phyloP scores from a whole-genome alignment of 2,797 vertebrate genomes.

The Trichosurus vulpecula region DNA sequence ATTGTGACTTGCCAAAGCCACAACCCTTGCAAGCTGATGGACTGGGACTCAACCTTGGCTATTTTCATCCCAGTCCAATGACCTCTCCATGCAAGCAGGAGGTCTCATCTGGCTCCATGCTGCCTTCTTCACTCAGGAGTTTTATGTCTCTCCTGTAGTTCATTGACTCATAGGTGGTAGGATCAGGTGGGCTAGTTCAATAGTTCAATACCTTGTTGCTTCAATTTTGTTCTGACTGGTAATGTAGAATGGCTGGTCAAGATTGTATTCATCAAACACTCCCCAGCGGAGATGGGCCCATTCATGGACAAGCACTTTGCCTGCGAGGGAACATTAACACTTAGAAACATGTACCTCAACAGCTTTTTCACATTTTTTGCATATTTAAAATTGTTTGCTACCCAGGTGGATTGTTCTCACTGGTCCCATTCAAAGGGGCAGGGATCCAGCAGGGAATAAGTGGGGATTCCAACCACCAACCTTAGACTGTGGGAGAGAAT shows the following conservation, averaged over 20 bases:
- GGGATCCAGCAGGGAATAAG: too few species aligned
- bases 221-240: conserved; percentile 61
- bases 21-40: background rate
- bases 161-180: background rate
- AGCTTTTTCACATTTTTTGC: conserved; percentile 33
- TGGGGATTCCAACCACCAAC: background rate
- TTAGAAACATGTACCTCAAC: conserved; percentile 28
- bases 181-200: conserved; percentile 28
- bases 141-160: background rate
- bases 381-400: conserved; percentile 8
- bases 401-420: background rate
- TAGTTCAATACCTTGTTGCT: conserved; percentile 82
- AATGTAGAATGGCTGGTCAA: conserved; percentile 79
- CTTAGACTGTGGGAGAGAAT: background rate
- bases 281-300: conserved; percentile 87
- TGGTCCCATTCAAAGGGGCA: background rate
- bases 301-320: conserved; percentile 85
- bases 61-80: background rate
- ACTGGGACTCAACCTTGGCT: background rate
- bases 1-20: background rate
- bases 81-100: background rate
- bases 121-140: background rate
- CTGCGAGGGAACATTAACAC: conserved; percentile 71
- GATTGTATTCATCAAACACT: conserved; percentile 85
- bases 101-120: background rate